phyloP scores from a whole-genome alignment of 2,888 invertebrate species.

The Trichogramma evanescens region DNA sequence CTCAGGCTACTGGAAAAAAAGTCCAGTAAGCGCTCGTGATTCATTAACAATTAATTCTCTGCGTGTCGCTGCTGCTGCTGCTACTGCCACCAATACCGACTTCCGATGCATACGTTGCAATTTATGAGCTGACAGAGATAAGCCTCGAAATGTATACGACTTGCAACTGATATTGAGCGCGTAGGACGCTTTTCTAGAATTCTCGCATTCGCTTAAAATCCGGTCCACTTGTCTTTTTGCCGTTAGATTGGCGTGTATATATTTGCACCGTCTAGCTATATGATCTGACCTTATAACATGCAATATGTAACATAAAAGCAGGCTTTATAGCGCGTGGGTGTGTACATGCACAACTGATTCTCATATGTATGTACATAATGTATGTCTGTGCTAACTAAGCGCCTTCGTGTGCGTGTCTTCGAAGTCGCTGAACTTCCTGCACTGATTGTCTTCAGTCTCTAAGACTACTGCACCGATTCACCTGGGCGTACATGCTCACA shows the following conservation, averaged over 20 bases:
- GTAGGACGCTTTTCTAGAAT: slow-evolving; percentile 29
- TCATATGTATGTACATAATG: background rate
- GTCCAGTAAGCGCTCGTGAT: background rate
- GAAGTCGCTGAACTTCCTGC: slow-evolving; percentile 45
- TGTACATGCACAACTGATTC: background rate
- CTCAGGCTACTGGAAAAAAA: no score
- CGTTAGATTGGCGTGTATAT: no score
- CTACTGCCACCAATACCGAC: background rate
- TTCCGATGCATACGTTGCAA: background rate
- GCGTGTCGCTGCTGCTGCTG: background rate
- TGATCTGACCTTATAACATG: no score
- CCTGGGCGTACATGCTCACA: no score
- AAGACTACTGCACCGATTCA: no score
- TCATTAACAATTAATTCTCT: slow-evolving; percentile 11
- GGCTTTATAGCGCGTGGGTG: background rate
- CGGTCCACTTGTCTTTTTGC: slow-evolving; percentile 37
- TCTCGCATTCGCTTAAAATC: slow-evolving; percentile 27
- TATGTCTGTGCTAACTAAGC: no score
- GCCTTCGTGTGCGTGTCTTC: background rate
- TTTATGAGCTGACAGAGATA: slow-evolving; percentile 14
- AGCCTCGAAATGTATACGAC: background rate
- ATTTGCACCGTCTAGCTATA: no score
- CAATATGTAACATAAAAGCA: no score
- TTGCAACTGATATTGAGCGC: slow-evolving; percentile 7
- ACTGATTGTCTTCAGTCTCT: slow-evolving; percentile 39